A percentile compares a stretch with the other conserved stretches of the same genome.
phyloP scores from a whole-genome alignment of 2,888 invertebrate genomes.

The Uropetala carovei region DNA sequence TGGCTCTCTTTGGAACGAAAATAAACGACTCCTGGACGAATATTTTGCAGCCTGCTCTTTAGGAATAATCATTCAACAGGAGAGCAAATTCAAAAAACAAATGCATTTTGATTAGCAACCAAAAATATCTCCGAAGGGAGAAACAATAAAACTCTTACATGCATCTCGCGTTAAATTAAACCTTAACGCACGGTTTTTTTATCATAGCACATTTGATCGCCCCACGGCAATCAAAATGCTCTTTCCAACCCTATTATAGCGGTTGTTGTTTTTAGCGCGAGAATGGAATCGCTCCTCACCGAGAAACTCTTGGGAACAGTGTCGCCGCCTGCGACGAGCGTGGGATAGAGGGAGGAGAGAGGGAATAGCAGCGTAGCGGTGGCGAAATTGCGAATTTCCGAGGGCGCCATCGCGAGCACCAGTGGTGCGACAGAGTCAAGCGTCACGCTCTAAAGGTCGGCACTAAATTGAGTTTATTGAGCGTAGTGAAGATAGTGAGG shows the following conservation, averaged over 20 bases:
- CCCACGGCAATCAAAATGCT: not conserved
- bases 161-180: too few species aligned
- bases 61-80: too few species aligned
- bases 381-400: not conserved
- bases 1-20: too few species aligned
- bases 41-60: too few species aligned
- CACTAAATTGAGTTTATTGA: constrained; percentile 61
- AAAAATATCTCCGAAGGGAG: too few species aligned
- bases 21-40: too few species aligned
- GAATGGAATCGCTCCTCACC: not conserved
- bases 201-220: not conserved
- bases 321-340: not conserved
- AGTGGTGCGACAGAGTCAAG: not conserved
- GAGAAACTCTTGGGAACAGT: not conserved
- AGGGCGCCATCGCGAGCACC: constrained; percentile 29
- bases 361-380: not conserved
- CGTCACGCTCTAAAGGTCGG: constrained; percentile 45
- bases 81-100: too few species aligned
- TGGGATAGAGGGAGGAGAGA: not conserved
- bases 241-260: not conserved
- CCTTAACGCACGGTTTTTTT: too few species aligned
- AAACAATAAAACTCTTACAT: too few species aligned
- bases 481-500: constrained; percentile 40
- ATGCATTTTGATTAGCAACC: too few species aligned
- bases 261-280: not conserved